Base-by-base conservation (phyloP, 2,888 invertebrate species). In the Luperina testacea region DNA sequence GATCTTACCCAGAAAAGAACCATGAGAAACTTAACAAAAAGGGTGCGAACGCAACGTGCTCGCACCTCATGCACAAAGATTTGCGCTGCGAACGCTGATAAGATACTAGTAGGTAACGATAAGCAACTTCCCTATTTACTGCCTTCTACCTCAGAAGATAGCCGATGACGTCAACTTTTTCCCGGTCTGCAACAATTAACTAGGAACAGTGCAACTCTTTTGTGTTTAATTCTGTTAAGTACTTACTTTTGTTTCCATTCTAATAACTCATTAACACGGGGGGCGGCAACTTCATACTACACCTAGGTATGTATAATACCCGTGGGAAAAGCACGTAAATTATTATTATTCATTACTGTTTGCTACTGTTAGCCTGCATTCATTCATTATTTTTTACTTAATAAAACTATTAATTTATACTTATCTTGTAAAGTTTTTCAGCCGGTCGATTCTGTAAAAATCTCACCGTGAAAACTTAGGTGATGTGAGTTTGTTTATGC, bases 31-130 rank as follows among this genome's bases (percentile, higher is more conserved):
- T 85, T 51, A 83, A 92, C 91, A 92, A 92, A 93, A 93, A 92
- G 90, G 91, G 92, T 94, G 93, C 91, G 93, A 95, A 93, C 88
- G 85, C 90, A 90, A 92, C 92, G 92, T 93, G 93, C 90, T 90
- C 87, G 84, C 88, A 89, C 80, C 87, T 88, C 84, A 78, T 77
- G 83, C 87, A 91, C 90, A 93, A 92, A 92, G 92, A 92, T 92
- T 92, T 90, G 89, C 85, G 81, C 86, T 84, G 76, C 82, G 74
- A 89, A 88, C 85, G 67, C 83, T 89, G 93, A 93, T 92, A 92
- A 93, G 91, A 92, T 91, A 45, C 45, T 11, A 45, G 11, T 45
- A 91, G 69, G 76, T 77, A 80, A 80, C 77, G 86, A 86, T 88
- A 85, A 90, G 72, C 81, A 80, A 84, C 86, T 85, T 88, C 90